phyloP scores from a whole-genome alignment of 2,113 vertebrate genomes.

The Microcebus murinus region DNA sequence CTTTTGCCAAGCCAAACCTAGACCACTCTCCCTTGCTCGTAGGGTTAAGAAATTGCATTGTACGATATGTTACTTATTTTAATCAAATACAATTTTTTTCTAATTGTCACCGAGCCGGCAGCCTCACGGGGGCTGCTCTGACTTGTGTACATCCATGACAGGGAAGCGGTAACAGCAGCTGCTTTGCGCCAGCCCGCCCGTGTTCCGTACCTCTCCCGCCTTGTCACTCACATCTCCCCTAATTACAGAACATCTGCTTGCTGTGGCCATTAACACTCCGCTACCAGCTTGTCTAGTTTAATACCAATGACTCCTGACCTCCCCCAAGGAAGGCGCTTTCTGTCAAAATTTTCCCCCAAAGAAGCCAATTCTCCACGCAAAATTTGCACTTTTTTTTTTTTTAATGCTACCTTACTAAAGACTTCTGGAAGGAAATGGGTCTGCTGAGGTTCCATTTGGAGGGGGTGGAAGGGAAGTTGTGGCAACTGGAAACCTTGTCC shows the following conservation, averaged over 20 bases:
- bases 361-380: constrained; percentile 81
- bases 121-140: constrained; percentile 92
- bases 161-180: constrained; percentile 95
- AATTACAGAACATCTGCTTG: constrained; percentile 99
- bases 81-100: constrained; percentile 87
- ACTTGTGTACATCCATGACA: constrained; percentile 96
- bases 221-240: constrained; percentile 99
- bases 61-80: constrained; percentile 86
- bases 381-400: constrained; percentile 67
- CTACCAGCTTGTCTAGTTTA: constrained; percentile 97
- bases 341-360: constrained; percentile 91
- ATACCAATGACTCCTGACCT: constrained; percentile 96
- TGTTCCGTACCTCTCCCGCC: constrained; percentile 94
- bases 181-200: constrained; percentile 93
- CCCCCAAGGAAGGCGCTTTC: constrained; percentile 93
- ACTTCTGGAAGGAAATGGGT: constrained; percentile 67
- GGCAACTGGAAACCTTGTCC: not conserved
- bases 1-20: constrained; percentile 44
- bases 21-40: constrained; percentile 49
- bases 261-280: constrained; percentile 96
- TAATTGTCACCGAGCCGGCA: constrained; percentile 88
- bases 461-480: not conserved
- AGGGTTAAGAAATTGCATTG: constrained; percentile 48
- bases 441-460: constrained; percentile 64
- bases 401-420: constrained; percentile 69